Conservation (phyloP, 2,797 vertebrate genomes). For the Psittacula derbiana region DNA sequence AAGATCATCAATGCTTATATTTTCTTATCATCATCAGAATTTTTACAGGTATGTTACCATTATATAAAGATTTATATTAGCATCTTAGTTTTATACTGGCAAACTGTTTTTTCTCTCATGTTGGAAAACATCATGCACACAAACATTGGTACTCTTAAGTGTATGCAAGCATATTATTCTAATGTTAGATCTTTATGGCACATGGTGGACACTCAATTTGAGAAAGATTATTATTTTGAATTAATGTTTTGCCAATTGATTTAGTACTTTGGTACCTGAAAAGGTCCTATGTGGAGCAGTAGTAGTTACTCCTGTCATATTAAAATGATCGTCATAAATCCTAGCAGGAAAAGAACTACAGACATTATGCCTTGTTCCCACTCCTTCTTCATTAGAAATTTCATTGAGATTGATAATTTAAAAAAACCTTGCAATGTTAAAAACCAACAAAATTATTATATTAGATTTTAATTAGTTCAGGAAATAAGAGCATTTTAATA, state of each 20-base stretch:
- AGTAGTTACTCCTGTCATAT: background rate
- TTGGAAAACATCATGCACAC: background rate
- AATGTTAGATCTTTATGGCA: background rate
- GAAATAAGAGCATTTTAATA: background rate
- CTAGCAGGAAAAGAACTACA: background rate
- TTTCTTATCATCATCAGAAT: constrained; percentile 90
- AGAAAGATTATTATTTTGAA: background rate
- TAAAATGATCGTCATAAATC: background rate
- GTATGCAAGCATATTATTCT: background rate
- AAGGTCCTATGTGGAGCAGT: background rate
- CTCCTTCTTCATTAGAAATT: background rate
- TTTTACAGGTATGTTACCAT: constrained; percentile 86
- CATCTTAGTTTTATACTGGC: background rate
- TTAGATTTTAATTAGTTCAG: background rate
- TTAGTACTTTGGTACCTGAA: background rate
- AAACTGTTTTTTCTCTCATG: background rate
- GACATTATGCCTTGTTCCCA: background rate
- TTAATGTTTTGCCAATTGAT: background rate
- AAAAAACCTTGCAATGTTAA: background rate
- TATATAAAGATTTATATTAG: background rate
- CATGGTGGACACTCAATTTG: background rate
- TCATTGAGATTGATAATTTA: background rate
- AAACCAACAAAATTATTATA: background rate
- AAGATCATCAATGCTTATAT: constrained; percentile 95
- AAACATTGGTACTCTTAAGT: background rate